Base-by-base conservation (phyloP, 1,140 invertebrate genomes). In the Drosophila guanche region DNA sequence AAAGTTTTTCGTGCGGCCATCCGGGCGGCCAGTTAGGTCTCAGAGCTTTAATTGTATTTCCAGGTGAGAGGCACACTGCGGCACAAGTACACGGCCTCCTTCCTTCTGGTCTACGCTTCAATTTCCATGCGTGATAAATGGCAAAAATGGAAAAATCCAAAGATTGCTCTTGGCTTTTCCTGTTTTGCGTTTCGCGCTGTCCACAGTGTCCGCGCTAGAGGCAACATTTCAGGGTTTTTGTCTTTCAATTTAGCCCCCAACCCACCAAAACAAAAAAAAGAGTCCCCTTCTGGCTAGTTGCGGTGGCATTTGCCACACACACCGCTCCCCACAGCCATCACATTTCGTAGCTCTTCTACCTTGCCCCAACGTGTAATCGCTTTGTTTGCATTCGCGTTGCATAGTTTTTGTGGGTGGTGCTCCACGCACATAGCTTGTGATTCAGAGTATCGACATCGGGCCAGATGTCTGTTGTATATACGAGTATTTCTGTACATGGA, bases 1-100 rank as follows among this genome's bases (percentile, higher is more conserved):
- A 74, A 74, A 74, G 53, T 74, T 74, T 71, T 73, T 53, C 27
- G 33, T 61, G 40, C 51, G 57, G 25, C 52, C 33, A 37, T 10
- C 29, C 4, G 47, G 40, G 40, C 43, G 48, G 59, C 67, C 78
- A 79, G 41, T 71, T 54, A 43, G 51, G 52, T 85, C 81, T 83
- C 80, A 69, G 56, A 62, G 81, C 73, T 52, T 85, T 85, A 86
- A 85, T 85, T 85, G 80, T 85, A 86, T 86, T 81, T 86, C 56
- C 66, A 86, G 62, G 62, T 72, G 45, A 7, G 27, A 29, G 27
- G 27, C 62, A 61, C 40, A 37, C 50, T 20, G 16, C 16, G 0
- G 16, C 16, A 20, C 0, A 20, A 58, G 71, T 42, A 46, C 53
- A 47, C 48, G 33, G 43, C 63, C 23, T 10, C 16, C 12, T 7